Conservation (phyloP, 2,797 vertebrate genomes). For the Danionella dracula region DNA sequence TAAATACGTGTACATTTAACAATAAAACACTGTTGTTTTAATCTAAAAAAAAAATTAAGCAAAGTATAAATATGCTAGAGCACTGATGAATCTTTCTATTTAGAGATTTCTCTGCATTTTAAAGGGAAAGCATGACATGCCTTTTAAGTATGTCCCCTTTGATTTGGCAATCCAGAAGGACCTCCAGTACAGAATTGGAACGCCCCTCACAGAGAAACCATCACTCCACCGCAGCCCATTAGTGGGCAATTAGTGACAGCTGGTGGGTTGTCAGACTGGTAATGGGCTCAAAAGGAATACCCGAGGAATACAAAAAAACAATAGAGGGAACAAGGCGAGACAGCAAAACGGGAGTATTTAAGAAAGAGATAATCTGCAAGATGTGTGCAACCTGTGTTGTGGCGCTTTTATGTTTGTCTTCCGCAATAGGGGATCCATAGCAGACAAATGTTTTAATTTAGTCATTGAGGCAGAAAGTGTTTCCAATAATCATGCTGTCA, state of each 20-base stretch:
- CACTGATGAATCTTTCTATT: neutral
- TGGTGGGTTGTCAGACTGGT: slow-evolving; percentile 77
- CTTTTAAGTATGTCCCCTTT: slow-evolving; percentile 73
- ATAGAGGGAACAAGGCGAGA: slow-evolving; percentile 49
- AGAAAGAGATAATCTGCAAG: slow-evolving; percentile 50
- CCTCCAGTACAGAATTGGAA: slow-evolving; percentile 72
- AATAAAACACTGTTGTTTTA: too few relatives aligned
- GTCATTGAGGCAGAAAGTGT: slow-evolving; percentile 35
- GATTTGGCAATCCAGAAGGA: slow-evolving; percentile 71
- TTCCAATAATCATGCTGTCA: slow-evolving; percentile 43
- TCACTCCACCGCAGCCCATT: slow-evolving; percentile 77
- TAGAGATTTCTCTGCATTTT: slow-evolving; percentile 55
- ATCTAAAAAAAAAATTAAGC: too few relatives aligned
- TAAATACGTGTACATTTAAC: too few relatives aligned
- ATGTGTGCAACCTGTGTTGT: slow-evolving; percentile 15
- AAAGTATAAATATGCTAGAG: neutral
- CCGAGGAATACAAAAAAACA: slow-evolving; percentile 67
- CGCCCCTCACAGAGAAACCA: slow-evolving; percentile 70
- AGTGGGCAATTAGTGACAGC: slow-evolving; percentile 83
- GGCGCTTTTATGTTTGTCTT: slow-evolving; percentile 2
- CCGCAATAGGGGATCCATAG: slow-evolving; percentile 24
- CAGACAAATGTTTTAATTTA: slow-evolving; percentile 47
- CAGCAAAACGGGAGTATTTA: slow-evolving; percentile 52
- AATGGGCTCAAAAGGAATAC: slow-evolving; percentile 75
- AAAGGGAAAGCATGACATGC: slow-evolving; percentile 68